Conservation (phyloP, 1,140 invertebrate species). For the Trinorchestia longiramus region DNA sequence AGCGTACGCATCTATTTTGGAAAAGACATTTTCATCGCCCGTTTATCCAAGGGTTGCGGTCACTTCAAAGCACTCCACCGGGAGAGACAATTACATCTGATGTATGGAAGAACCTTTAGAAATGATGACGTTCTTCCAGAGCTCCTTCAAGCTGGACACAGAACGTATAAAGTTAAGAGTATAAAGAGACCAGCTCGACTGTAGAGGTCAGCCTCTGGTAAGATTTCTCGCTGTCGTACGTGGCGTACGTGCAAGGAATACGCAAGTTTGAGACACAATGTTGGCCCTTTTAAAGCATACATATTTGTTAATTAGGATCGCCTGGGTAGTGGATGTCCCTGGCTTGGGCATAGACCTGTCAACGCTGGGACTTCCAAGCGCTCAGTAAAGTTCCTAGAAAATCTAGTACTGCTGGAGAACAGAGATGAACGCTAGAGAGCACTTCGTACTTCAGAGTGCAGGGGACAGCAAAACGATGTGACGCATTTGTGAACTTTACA, state of each 20-base stretch:
- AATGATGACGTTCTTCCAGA: not conserved
- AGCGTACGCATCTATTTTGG: not conserved
- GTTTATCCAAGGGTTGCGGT: not conserved
- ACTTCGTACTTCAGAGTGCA: not conserved
- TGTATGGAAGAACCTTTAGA: not conserved
- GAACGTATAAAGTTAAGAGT: not conserved
- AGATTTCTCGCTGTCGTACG: not conserved
- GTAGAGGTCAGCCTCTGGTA: not conserved
- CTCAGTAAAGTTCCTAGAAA: not conserved
- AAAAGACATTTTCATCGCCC: not conserved
- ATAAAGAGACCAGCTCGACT: not conserved
- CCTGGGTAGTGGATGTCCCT: not conserved
- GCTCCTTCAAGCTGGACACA: not conserved
- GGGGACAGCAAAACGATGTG: not conserved
- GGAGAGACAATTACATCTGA: not conserved
- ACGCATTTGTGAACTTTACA: not conserved
- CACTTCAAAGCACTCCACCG: not conserved
- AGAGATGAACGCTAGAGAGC: not conserved
- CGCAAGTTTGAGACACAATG: not conserved
- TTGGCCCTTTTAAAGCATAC: not conserved
- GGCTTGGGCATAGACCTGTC: not conserved
- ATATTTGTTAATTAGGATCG: not conserved
- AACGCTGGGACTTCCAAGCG: not conserved
- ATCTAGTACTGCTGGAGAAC: too few species aligned
- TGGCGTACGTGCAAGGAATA: not conserved